Evolutionary conservation across 2,797 vertebrate genomes (phyloP).

Genomic region (Tamandua tetradactyla): DNA sequence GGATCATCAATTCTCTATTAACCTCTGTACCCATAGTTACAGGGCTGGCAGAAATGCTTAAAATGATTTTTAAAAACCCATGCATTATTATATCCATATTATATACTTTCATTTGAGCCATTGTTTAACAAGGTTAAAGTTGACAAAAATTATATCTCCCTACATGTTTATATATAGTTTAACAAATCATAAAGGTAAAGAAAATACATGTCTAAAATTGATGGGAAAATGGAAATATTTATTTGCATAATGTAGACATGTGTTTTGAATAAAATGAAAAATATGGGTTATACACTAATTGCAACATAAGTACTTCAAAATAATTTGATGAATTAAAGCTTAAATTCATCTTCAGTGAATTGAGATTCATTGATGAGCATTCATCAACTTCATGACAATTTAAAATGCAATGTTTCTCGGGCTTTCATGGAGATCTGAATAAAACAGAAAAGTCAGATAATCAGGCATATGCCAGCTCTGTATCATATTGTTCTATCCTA

Average conservation of each 20-base stretch:
- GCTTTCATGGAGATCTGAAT: not conserved
- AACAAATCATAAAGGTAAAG: not conserved
- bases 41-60: not conserved
- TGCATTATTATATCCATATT: not conserved
- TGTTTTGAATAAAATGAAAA: not conserved
- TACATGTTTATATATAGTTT: not conserved
- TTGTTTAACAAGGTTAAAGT: not conserved
- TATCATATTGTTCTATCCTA: not conserved
- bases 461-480: not conserved
- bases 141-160: not conserved
- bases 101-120: not conserved
- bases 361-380: not conserved
- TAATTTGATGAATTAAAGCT: slow-evolving; percentile 15
- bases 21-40: not conserved
- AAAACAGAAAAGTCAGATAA: not conserved
- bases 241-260: not conserved
- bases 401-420: not conserved
- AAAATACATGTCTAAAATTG: not conserved
- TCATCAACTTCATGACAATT: not conserved
- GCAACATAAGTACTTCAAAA: not conserved
- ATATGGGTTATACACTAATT: not conserved
- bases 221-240: not conserved
- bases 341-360: no score
- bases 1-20: not conserved
- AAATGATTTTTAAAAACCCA: not conserved